Percentiles rank a stretch among this genome's conserved stretches.
phyloP scores from a whole-genome alignment of 2,888 invertebrate species.

The Mesoligia furuncula region DNA sequence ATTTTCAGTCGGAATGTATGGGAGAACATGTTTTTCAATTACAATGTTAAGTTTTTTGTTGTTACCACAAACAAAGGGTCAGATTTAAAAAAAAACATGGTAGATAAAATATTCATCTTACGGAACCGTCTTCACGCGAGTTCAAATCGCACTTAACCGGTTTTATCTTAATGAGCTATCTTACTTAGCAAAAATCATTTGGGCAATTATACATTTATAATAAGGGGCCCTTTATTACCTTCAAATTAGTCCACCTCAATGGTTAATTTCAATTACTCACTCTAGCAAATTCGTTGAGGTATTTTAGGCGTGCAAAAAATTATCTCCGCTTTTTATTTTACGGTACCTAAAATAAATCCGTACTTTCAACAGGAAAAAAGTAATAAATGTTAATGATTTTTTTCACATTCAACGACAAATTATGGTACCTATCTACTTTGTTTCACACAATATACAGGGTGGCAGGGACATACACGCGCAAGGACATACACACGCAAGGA shows the following conservation, averaged over 20 bases:
- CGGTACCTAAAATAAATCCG: background rate
- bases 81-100: too few species aligned
- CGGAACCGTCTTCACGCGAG: too few species aligned
- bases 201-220: slow-evolving; percentile 26
- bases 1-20: too few species aligned
- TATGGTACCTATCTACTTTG: background rate
- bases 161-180: slow-evolving; percentile 38
- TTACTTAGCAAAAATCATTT: slow-evolving; percentile 37
- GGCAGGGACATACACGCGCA: background rate
- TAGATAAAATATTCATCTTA: too few species aligned
- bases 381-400: background rate
- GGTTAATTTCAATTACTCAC: slow-evolving; percentile 26
- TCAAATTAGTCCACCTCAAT: slow-evolving; percentile 35
- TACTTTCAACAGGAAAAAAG: background rate
- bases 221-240: slow-evolving; percentile 21
- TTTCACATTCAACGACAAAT: background rate
- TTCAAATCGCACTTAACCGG: too few species aligned
- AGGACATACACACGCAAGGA: too few species aligned
- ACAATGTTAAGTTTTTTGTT: too few species aligned
- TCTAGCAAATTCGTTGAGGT: slow-evolving; percentile 1
- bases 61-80: too few species aligned
- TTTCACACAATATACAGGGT: background rate
- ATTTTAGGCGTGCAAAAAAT: slow-evolving; percentile 3
- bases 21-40: too few species aligned
- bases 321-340: background rate